Conservation (phyloP, 2,797 vertebrate species). For the Carduelis carduelis region DNA sequence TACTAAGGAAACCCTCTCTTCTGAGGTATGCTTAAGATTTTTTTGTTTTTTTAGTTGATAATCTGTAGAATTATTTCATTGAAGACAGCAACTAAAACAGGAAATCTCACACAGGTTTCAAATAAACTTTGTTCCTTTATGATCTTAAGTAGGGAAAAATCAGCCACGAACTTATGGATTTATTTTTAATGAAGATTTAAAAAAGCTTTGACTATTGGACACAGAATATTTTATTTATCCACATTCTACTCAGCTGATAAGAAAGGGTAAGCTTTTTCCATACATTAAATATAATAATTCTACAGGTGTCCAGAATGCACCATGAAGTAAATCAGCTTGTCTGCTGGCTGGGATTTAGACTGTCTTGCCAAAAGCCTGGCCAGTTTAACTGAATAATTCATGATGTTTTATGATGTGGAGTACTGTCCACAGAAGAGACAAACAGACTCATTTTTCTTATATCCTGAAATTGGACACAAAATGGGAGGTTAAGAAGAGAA, state of each 20-base stretch:
- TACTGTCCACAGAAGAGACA: conserved; percentile 8
- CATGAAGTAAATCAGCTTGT: conserved; percentile 35
- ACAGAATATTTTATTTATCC: background rate
- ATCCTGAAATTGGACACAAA: conserved; percentile 6
- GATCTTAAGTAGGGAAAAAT: background rate
- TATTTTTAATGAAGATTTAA: background rate
- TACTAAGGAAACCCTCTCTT: background rate
- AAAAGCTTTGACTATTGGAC: background rate
- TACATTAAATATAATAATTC: background rate
- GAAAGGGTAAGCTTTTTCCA: background rate
- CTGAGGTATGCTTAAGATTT: background rate
- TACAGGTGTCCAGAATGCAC: background rate
- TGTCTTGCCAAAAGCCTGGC: conserved; percentile 19
- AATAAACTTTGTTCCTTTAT: background rate
- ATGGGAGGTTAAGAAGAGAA: background rate
- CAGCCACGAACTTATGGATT: background rate
- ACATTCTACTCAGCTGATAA: background rate
- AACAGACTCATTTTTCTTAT: conserved; percentile 26
- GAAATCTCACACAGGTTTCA: background rate
- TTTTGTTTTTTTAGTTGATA: background rate
- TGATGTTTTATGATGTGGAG: conserved; percentile 9
- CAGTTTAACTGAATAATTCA: conserved; percentile 47
- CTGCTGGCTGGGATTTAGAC: conserved; percentile 2
- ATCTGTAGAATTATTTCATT: background rate
- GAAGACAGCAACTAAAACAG: background rate